Percentiles rank a stretch among this genome's conserved stretches.
These are phyloP conservation scores for Danaus plexippus DNA, from an alignment of 1,140 invertebrate species.

Conservation along the genomic window DNA sequence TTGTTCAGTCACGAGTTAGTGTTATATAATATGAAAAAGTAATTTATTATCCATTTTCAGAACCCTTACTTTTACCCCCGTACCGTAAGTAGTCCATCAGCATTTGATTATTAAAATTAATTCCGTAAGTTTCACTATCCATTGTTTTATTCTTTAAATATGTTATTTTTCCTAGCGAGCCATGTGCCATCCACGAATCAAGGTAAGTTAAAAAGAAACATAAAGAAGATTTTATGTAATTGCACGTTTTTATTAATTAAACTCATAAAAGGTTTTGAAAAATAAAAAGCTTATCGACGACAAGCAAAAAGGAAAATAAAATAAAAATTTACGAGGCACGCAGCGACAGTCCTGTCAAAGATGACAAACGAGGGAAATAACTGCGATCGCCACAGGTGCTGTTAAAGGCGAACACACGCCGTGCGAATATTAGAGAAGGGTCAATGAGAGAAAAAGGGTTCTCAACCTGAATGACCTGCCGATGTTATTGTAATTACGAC, in stretches of 20 bases:
- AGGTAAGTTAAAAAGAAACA: too few species aligned
- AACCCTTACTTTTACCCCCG: not conserved
- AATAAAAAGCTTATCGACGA: constrained; percentile 32
- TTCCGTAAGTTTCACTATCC: too few species aligned
- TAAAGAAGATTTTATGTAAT: too few species aligned
- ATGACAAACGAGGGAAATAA: constrained; percentile 42
- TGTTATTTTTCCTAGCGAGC: too few species aligned
- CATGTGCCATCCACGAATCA: too few species aligned
- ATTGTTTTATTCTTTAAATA: too few species aligned
- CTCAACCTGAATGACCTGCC: constrained; percentile 1
- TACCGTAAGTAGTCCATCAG: not conserved
- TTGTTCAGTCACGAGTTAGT: not conserved
- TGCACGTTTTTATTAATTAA: constrained; percentile 3
- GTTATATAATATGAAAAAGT: too few species aligned
- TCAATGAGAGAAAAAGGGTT: constrained; percentile 5
- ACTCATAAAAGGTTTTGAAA: constrained; percentile 24
- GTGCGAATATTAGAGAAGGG: constrained; percentile 22
- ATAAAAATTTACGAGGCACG: constrained; percentile 51
- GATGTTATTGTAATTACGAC: too few species aligned
- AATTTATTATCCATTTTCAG: not conserved
- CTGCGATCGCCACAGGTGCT: constrained; percentile 33
- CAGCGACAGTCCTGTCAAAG: constrained; percentile 37
- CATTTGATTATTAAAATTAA: too few species aligned
- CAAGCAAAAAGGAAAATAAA: constrained; percentile 35
- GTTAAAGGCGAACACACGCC: constrained; percentile 33